Percentiles rank a stretch among this genome's conserved stretches.
Conservation (phyloP, 2,797 vertebrate species). For the Erethizon dorsatum region DNA sequence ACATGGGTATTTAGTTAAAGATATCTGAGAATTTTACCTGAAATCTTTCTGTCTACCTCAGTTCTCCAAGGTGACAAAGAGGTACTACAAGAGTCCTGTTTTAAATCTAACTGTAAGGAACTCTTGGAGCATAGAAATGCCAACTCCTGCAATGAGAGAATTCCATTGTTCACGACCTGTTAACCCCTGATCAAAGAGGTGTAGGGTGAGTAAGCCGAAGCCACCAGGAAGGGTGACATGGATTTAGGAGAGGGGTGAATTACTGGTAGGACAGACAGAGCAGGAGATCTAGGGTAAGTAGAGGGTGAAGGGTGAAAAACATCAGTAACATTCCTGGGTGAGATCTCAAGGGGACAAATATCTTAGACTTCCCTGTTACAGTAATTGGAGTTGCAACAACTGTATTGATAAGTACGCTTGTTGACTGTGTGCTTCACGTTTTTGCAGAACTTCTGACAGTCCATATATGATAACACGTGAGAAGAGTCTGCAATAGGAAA, state of each 20-base stretch:
- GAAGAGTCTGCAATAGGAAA: background rate
- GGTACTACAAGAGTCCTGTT: background rate
- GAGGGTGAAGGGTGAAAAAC: background rate
- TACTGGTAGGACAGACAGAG: background rate
- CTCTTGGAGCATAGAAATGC: background rate
- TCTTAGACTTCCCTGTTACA: slow-evolving; percentile 58
- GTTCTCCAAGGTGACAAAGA: background rate
- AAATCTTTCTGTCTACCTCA: background rate
- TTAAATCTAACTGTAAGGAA: background rate
- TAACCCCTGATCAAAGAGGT: background rate
- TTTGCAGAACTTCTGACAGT: slow-evolving; percentile 80
- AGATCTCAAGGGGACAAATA: background rate
- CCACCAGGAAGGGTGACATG: background rate
- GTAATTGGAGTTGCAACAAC: slow-evolving; percentile 50
- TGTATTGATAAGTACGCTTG: slow-evolving; percentile 32
- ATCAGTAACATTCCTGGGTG: background rate
- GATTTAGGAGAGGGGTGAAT: background rate
- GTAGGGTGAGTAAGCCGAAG: background rate
- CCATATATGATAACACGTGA: slow-evolving; percentile 63
- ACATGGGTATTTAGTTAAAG: background rate
- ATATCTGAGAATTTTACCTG: slow-evolving; percentile 6
- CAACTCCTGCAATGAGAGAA: background rate
- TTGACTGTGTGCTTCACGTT: background rate
- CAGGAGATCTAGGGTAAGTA: background rate
- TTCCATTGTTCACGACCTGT: background rate